phyloP scores from a whole-genome alignment of 2,888 invertebrate genomes.

The Imbricaverruca yamaguchii region DNA sequence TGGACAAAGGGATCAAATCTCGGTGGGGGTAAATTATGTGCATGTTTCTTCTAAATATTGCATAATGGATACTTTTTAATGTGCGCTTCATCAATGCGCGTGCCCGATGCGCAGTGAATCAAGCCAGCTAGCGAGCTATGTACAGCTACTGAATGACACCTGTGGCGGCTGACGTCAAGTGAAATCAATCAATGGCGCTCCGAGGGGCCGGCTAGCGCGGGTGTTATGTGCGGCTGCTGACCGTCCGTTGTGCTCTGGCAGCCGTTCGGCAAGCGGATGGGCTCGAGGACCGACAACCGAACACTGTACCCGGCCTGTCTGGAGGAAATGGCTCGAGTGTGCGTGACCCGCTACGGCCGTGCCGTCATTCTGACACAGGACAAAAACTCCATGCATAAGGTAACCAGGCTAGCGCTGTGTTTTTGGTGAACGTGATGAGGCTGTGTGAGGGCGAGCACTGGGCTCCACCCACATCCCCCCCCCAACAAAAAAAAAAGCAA shows the following conservation, averaged over 20 bases:
- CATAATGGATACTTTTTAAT: no score
- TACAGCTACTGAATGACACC: conserved; percentile 11
- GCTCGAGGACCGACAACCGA: conserved; percentile 47
- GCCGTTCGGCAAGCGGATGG: conserved; percentile 52
- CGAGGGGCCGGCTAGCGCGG: neutral
- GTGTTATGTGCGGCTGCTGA: neutral
- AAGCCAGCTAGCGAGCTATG: neutral
- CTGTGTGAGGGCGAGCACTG: neutral
- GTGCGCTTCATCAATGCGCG: no score
- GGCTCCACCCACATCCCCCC: no score
- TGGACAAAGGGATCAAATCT: neutral
- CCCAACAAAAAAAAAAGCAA: no score
- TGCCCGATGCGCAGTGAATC: no score
- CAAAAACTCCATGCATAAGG: conserved; percentile 30
- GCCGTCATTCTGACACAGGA: conserved; percentile 47
- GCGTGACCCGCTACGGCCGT: conserved; percentile 44
- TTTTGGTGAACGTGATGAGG: neutral
- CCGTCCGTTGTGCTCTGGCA: conserved; percentile 34
- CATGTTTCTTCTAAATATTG: no score
- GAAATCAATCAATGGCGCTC: neutral
- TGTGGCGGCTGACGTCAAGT: neutral
- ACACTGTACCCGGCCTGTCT: conserved; percentile 47
- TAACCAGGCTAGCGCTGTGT: conserved; percentile 11
- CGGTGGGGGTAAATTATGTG: no score
- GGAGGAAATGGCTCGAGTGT: conserved; percentile 47